Percentiles rank a stretch among this genome's conserved stretches.
These are phyloP conservation scores for Cheilosia scutellata DNA, from an alignment of 2,888 invertebrate genomes.

Conservation along the genomic window DNA sequence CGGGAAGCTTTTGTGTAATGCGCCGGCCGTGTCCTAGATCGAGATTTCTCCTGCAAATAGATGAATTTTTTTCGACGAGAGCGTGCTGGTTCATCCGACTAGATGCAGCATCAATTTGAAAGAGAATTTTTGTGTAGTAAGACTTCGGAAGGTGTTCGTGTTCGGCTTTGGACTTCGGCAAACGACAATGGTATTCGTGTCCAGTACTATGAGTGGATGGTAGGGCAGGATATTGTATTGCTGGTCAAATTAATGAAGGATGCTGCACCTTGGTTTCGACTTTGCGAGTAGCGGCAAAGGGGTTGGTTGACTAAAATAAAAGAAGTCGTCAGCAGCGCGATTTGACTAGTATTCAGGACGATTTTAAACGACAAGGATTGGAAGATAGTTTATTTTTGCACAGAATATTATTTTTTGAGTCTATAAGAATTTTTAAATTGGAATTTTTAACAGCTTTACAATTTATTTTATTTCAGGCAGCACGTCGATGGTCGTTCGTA, in stretches of 20 bases:
- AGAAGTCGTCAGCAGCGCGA: constrained; percentile 49
- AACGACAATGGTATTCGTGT: constrained; percentile 42
- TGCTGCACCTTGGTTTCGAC: constrained; percentile 14
- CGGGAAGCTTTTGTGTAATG: constrained; percentile 58
- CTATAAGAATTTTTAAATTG: background rate
- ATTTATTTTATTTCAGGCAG: background rate
- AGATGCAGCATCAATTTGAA: constrained; percentile 28
- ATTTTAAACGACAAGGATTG: constrained; percentile 61
- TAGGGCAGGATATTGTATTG: constrained; percentile 63
- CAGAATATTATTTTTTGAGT: background rate
- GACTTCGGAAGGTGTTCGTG: constrained; percentile 58
- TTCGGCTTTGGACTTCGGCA: constrained; percentile 54
- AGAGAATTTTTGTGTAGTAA: constrained; percentile 35
- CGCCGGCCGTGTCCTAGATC: constrained; percentile 72
- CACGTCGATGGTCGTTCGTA: too few relatives aligned
- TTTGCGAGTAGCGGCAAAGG: constrained; percentile 21
- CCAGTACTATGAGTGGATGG: constrained; percentile 27
- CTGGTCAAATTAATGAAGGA: constrained; percentile 58
- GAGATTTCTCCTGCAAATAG: constrained; percentile 41
- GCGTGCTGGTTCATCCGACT: constrained; percentile 35
- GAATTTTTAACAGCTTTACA: background rate
- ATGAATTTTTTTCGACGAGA: constrained; percentile 45
- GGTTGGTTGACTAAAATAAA: constrained; percentile 58
- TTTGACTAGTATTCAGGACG: constrained; percentile 55
- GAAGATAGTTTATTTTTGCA: background rate